phyloP scores from a whole-genome alignment of 2,113 vertebrate species.

The Plotosus lineatus region DNA sequence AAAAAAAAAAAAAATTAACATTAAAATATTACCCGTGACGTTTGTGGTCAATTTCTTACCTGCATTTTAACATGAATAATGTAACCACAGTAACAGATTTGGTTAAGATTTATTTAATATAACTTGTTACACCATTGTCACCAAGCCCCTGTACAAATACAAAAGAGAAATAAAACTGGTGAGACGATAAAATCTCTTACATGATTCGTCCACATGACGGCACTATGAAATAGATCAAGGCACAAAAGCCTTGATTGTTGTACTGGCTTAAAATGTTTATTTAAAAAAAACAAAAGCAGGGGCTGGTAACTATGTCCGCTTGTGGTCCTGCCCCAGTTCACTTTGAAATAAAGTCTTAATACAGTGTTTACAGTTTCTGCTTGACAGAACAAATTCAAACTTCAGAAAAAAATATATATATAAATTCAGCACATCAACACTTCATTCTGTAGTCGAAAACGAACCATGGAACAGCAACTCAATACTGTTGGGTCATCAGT shows the following conservation, averaged over 20 bases:
- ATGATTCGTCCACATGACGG: slow-evolving; percentile 75
- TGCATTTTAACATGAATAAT: background rate
- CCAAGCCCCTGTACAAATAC: slow-evolving; percentile 94
- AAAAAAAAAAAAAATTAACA: background rate
- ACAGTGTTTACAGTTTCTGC: slow-evolving; percentile 9
- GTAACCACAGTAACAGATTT: slow-evolving; percentile 39
- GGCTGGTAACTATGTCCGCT: slow-evolving; percentile 7
- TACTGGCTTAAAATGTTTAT: slow-evolving; percentile 61
- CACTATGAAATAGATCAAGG: slow-evolving; percentile 76
- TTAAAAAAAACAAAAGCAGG: slow-evolving; percentile 43
- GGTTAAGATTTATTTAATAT: slow-evolving; percentile 99
- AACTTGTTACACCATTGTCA: slow-evolving; percentile 85
- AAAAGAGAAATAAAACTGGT: slow-evolving; percentile 70
- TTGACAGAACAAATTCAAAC: background rate
- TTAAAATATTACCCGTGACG: background rate
- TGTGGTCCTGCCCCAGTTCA: background rate
- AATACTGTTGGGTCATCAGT: background rate
- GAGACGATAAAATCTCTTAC: slow-evolving; percentile 84
- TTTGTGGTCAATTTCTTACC: background rate
- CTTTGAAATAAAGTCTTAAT: slow-evolving; percentile 14
- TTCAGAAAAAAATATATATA: background rate
- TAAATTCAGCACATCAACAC: background rate
- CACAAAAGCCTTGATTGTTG: slow-evolving; percentile 32
- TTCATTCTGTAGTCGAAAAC: background rate
- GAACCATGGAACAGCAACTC: background rate